These are phyloP conservation scores for Scaptodrosophila latifasciaeformis DNA, from an alignment of 2,888 invertebrate genomes.

Conservation along the genomic window DNA sequence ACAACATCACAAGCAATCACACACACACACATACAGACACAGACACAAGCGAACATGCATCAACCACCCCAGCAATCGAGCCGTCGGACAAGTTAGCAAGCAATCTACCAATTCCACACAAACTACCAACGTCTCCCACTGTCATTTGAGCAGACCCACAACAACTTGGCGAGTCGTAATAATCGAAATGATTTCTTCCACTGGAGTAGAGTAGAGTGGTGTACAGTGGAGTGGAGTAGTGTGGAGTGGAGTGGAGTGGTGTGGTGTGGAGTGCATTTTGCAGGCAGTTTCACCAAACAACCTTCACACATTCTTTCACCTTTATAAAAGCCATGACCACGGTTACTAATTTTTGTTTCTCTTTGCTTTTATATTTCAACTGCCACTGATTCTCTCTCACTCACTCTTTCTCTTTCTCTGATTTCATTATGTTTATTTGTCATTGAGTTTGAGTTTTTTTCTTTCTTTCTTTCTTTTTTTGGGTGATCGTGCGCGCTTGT, in stretches of 20 bases:
- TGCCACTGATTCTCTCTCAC: conserved; percentile 3
- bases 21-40: conserved; percentile 9
- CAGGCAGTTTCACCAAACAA: conserved; percentile 71
- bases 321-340: conserved; percentile 72
- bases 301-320: conserved; percentile 74
- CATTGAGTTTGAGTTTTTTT: conserved; percentile 9
- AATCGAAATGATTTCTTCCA: conserved; percentile 44
- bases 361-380: conserved; percentile 5
- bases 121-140: not conserved
- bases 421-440: conserved; percentile 19
- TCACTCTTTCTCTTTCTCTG: conserved; percentile 13
- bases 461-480: conserved; percentile 6
- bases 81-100: no score
- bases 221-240: no score
- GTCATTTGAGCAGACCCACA: conserved; percentile 1
- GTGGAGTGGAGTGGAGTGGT: no score
- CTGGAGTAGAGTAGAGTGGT: no score
- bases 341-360: conserved; percentile 68
- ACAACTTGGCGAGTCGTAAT: conserved; percentile 42
- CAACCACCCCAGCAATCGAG: no score
- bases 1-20: not conserved
- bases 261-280: conserved; percentile 9
- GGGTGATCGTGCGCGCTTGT: conserved; percentile 44
- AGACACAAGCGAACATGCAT: no score
- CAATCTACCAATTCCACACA: not conserved